A percentile compares a stretch with the other conserved stretches of the same genome.
Conservation (phyloP, 2,888 invertebrate species). For the Oconnorella tubifera region DNA sequence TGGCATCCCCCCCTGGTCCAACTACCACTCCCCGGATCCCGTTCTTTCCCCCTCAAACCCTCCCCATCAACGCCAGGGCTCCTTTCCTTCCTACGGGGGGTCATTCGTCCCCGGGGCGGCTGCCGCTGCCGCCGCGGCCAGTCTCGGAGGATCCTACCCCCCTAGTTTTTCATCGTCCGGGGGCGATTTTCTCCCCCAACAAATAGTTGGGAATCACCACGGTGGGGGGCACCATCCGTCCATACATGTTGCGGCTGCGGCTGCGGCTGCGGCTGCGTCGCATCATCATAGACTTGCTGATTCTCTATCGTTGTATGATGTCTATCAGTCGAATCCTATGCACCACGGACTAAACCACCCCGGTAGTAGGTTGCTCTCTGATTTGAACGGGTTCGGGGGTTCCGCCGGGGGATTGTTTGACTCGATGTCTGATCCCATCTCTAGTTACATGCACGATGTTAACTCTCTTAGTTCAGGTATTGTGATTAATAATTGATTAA, state of each 20-base stretch:
- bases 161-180: not conserved
- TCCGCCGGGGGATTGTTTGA: not conserved
- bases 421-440: not conserved
- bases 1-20: slow-evolving; percentile 8
- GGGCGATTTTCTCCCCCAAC: slow-evolving; percentile 3
- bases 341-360: not conserved
- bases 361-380: not conserved
- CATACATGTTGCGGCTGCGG: slow-evolving; percentile 1
- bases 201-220: not conserved
- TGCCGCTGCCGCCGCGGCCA: not conserved
- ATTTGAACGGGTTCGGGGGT: not conserved
- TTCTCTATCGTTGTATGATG: not conserved
- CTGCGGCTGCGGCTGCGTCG: slow-evolving; percentile 1
- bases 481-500: no score
- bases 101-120: not conserved
- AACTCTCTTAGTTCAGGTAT: not conserved
- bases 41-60: slow-evolving; percentile 1
- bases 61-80: not conserved
- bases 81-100: not conserved
- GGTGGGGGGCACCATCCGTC: not conserved
- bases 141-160: not conserved
- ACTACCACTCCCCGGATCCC: not conserved
- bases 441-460: slow-evolving; percentile 5
- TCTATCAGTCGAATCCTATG: not conserved
- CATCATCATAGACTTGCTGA: not conserved